These are phyloP conservation scores for Anoplius nigerrimus DNA, from an alignment of 2,888 invertebrate species.

Conservation along the genomic window DNA sequence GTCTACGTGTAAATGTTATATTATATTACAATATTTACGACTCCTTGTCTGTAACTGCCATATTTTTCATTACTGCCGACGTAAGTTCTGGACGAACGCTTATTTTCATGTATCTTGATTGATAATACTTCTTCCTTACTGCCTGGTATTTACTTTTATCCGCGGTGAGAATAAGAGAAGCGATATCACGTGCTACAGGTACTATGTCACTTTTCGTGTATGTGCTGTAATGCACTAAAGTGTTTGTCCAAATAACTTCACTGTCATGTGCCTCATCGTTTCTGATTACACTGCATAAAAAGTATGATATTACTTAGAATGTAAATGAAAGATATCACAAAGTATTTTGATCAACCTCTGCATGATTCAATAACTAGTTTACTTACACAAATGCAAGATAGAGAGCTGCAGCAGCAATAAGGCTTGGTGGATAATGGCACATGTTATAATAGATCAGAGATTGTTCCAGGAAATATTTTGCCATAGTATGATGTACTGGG, in stretches of 20 bases:
- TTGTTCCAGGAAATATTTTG: conserved; percentile 94
- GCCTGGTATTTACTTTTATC: conserved; percentile 84
- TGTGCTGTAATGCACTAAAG: conserved; percentile 85
- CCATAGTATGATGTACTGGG: conserved; percentile 84
- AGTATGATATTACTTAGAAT: neutral
- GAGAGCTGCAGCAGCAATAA: conserved; percentile 88
- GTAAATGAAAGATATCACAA: neutral
- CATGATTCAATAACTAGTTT: conserved; percentile 11
- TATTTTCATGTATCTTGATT: conserved; percentile 80
- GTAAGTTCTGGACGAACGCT: conserved; percentile 81
- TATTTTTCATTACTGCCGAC: conserved; percentile 63
- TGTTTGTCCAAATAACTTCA: conserved; percentile 82
- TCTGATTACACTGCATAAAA: conserved; percentile 58
- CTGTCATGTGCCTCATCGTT: conserved; percentile 72
- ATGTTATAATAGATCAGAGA: conserved; percentile 87
- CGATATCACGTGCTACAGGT: conserved; percentile 83
- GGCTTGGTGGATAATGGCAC: conserved; percentile 87
- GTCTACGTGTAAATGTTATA: conserved; percentile 20
- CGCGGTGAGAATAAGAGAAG: conserved; percentile 82
- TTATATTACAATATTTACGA: conserved; percentile 28
- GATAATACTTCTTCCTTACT: conserved; percentile 82
- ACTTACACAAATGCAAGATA: conserved; percentile 83
- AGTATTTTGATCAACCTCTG: conserved; percentile 5
- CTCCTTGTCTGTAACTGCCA: conserved; percentile 29
- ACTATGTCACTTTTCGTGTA: conserved; percentile 83